Evolutionary conservation across 2,888 invertebrate genomes (phyloP), one percentile per base, ranked within the genome.

Genomic region (Stomorhina lunata): DNA sequence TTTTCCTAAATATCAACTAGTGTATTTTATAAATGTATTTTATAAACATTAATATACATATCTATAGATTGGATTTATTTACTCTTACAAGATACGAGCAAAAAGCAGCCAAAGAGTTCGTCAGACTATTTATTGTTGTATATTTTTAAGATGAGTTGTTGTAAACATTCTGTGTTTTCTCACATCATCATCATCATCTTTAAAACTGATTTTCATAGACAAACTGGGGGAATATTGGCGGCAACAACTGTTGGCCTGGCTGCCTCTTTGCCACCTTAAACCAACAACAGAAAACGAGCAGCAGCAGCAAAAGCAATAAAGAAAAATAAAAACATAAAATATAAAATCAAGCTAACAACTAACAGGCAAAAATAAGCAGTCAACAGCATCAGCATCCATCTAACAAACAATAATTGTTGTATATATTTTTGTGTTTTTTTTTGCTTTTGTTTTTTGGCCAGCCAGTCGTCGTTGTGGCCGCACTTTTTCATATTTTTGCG

Each of bases 401-500:
- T 61, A 61, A 57, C 48, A 69, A 73, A 43, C 32, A 59, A 59
- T 57, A 27, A 50, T 63, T 53, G 68, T 59, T 72, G 9, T 50
- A 17, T 45, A 6, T 63, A 29, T 12, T 29, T 27, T 27, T 25
- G 20, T 53, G 29, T 53, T 32, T 29, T 4, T 34, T 20, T 68
- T 40, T 53, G 7, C 22, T 48, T 72, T 72, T 63, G 34, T 27
- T 29, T 75, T 79, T 82, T 76, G 53, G 79, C 79, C 79, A 79
- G 75, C 57, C 53, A 63, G 78, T 43, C 63, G 63, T 43, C 57
- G 77, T 84, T 83, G 84, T 80, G 81, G 71, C 68, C 83, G 78
- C 85, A 81, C 81, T 83, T 85, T 86, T 87, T 86, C 84, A 84
- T 86, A 86, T 88, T 88, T 87, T 84, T 83, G 69, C 85, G 82